Conservation (phyloP, 2,113 vertebrate species). For the Eclectus roratus region DNA sequence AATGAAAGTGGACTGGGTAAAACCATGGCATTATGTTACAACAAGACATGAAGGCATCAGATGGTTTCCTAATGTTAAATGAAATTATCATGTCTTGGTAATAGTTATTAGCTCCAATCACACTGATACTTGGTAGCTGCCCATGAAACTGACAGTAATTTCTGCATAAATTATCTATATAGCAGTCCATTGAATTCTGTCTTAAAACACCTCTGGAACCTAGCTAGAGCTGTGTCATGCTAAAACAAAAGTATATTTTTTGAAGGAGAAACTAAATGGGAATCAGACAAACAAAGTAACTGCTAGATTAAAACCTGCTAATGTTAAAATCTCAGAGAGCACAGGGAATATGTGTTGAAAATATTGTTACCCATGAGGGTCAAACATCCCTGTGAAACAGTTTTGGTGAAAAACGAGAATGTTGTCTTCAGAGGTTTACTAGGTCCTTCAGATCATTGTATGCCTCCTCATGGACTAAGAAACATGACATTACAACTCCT, state of each 20-base stretch:
- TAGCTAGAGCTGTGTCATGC: not conserved
- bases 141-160: constrained; percentile 11
- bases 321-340: not conserved
- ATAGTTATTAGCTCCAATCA: constrained; percentile 20
- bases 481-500: not conserved
- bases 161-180: not conserved
- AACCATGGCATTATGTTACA: not conserved
- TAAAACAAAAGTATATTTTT: not conserved
- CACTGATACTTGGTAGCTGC: not conserved
- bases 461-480: not conserved
- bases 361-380: not conserved
- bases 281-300: not conserved
- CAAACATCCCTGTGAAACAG: not conserved
- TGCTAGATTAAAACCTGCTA: not conserved
- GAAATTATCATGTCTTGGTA: constrained; percentile 38
- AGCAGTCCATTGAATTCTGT: not conserved
- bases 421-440: not conserved
- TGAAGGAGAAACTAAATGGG: not conserved
- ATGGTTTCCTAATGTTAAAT: constrained; percentile 42
- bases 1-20: constrained; percentile 4
- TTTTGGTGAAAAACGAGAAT: not conserved
- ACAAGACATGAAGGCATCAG: constrained; percentile 21
- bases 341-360: not conserved
- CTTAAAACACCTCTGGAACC: not conserved
- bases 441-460: not conserved